Base-by-base conservation (phyloP, 2,888 invertebrate genomes). In the Phania funesta region DNA sequence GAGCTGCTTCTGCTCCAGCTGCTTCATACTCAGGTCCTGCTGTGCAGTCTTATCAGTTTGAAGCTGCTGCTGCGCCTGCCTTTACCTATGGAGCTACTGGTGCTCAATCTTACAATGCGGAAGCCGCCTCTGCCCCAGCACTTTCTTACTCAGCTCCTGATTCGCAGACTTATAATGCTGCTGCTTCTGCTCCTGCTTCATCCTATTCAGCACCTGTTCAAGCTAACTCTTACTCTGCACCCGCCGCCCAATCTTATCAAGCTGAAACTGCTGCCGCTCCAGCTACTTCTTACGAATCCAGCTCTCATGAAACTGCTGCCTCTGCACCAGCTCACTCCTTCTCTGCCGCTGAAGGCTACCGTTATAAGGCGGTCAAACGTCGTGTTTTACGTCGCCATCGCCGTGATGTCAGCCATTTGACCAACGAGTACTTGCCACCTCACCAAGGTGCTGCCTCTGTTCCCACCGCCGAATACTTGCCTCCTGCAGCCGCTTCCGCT, bases 381-480 rank as follows among this genome's bases (percentile, higher is more conserved):
- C 81, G 83, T 26, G 83, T 81, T 7, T 18, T 67, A 62, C 83
- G 64, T 46, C 54, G 52, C 48, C 89, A 44, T 1, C 41, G 89
- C 84, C 88, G 89, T 85, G 89, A 86, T 84, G 88, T 87, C 41
- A 87, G 87, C 83, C 86, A 88, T 41, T 87, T 87, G 9, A 86
- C 87, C 84, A 88, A 76, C 85, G 89, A 90, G 26, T 89, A 89
- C 75, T 84, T 89, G 86, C 90, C 87, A 24, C 87, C 88, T 22
- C 86, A 50, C 5, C 13, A 85, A 18, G 88, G 85, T 35, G 87
- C 84, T 18, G 44, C 29, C 80, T 86, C 20, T 86, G 84, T 85
- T 13, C 85, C 85, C 62, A 44, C 80, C 67, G 64, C 54, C 62
- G 87, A 87, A 18, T 88, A 87, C 79, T 75, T 87, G 85, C 87